phyloP scores from a whole-genome alignment of 2,888 invertebrate genomes.

The Dasysyrphus tricinctus region DNA sequence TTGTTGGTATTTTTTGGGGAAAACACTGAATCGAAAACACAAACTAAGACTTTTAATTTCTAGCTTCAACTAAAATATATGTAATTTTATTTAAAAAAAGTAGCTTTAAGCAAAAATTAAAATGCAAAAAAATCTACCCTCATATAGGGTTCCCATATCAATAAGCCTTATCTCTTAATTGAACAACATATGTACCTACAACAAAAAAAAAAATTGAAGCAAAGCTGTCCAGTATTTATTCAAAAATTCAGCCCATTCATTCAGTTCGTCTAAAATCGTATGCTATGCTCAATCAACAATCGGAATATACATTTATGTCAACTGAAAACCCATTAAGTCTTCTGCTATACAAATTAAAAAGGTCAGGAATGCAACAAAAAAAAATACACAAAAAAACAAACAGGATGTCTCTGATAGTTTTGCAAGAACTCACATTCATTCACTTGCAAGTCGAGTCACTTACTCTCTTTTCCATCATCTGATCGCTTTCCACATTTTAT shows the following conservation, averaged over 20 bases:
- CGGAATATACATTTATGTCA: constrained; percentile 50
- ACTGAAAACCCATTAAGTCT: constrained; percentile 58
- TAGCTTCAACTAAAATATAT: too few relatives aligned
- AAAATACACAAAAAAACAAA: constrained; percentile 5
- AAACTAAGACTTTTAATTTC: too few relatives aligned
- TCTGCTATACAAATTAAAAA: constrained; percentile 33
- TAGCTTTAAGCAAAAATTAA: too few relatives aligned
- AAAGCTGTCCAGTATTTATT: background rate
- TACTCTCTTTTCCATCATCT: constrained; percentile 3
- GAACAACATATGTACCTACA: background rate
- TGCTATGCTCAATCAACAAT: constrained; percentile 53
- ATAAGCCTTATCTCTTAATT: too few relatives aligned
- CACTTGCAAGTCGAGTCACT: constrained; percentile 22
- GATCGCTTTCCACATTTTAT: constrained; percentile 46
- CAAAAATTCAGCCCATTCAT: constrained; percentile 12
- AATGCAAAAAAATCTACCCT: too few relatives aligned
- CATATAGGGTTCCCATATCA: too few relatives aligned
- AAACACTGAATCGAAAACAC: too few relatives aligned
- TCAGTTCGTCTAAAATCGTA: background rate
- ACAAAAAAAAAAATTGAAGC: background rate
- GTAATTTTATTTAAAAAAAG: too few relatives aligned
- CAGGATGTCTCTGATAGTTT: constrained; percentile 44
- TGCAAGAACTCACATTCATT: constrained; percentile 32
- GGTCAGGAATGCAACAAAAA: constrained; percentile 27
- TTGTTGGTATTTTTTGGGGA: too few relatives aligned